Evolutionary conservation across 2,888 invertebrate species (phyloP), one percentile per base, ranked within the genome.

Genomic region (Cactoblastis cactorum): DNA sequence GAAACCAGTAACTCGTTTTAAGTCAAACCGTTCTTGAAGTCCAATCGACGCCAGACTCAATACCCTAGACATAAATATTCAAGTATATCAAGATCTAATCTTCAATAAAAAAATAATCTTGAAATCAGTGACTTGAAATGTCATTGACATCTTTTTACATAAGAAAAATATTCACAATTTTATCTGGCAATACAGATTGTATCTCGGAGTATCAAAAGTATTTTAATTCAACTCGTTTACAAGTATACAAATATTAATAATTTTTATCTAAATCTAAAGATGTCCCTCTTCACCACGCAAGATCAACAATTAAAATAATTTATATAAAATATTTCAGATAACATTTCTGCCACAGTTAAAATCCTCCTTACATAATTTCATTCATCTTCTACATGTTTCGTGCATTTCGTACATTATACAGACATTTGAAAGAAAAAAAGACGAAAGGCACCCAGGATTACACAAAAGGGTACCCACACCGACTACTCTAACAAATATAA

Each of bases 371-470:
- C 77, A 76, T 76, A 80, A 75, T 83, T 81, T 80, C 75, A 83
- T 73, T 80, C 92, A 93, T 94, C 94, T 94, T 94, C 94, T 94
- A 94, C 92, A 94, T 93, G 94, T 94, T 94, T 94, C 94, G 94
- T 94, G 94, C 94, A 94, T 94, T 94, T 94, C 94, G 91, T 94
- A 93, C 93, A 94, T 94, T 93, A 94, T 94, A 94, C 94, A 94
- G 94, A 92, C 88, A 88, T 80, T 79, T 83, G 32, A 66, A 75
- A 77, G 74, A 69, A 77, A 37, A 28, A 28, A 28, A 86, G 88
- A 80, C 83, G 77, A 89, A 87, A 80, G 90, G 88, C 86, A 89
- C 90, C 90, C 90, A 60, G 73, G 81, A 83, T 85, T 90, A 90
- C 81, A 90, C 74, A 80, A 75, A 60, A 71, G 90, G 89, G 86